phyloP scores from a whole-genome alignment of 2,888 invertebrate species.

The Orthosia gracilis region DNA sequence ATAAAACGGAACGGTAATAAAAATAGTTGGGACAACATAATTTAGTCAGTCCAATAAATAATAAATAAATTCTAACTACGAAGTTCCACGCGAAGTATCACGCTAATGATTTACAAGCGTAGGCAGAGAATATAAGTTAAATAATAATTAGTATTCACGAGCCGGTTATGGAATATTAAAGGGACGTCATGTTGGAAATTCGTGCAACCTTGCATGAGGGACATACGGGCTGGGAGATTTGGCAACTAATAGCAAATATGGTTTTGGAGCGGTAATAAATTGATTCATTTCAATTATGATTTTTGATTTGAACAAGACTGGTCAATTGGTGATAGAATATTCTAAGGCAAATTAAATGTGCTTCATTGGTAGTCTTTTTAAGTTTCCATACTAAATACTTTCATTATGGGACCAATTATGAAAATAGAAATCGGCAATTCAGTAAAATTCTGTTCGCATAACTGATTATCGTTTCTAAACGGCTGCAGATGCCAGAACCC shows the following conservation, averaged over 20 bases:
- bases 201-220: constrained; percentile 67
- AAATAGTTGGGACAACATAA: constrained; percentile 64
- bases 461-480: no score
- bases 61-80: constrained; percentile 49
- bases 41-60: constrained; percentile 61
- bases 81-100: constrained; percentile 58
- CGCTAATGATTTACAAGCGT: constrained; percentile 57
- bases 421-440: no score
- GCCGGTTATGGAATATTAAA: constrained; percentile 74
- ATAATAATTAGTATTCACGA: constrained; percentile 81
- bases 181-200: constrained; percentile 72
- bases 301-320: neutral
- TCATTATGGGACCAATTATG: no score
- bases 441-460: no score
- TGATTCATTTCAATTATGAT: neutral
- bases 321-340: no score
- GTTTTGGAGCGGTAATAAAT: no score
- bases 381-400: no score
- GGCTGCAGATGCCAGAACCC: neutral
- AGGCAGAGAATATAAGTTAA: constrained; percentile 55
- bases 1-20: constrained; percentile 53
- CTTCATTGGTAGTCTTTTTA: no score
- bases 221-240: constrained; percentile 52
- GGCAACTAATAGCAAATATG: neutral
- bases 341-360: neutral